Evolutionary conservation across 2,797 vertebrate genomes (phyloP), one percentile per base, ranked within the genome.

Genomic region (Falco cherrug): DNA sequence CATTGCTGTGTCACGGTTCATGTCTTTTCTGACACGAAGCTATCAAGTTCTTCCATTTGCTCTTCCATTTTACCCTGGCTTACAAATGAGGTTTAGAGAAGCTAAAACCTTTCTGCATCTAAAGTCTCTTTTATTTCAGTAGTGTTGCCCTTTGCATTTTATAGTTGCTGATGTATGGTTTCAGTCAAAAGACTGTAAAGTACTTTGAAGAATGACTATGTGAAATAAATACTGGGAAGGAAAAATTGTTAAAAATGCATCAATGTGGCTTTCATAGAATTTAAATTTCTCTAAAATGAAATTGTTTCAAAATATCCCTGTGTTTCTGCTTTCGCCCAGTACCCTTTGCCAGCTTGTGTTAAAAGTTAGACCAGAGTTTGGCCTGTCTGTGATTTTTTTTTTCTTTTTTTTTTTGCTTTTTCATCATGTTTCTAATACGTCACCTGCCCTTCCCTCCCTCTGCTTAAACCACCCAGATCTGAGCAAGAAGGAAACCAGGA

Each of bases 81-180:
- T 91, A 79, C 91, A 97, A 94, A 95, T 94, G 85, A 97, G 95
- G 89, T 97, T 97, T 93, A 78, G 77, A 92, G 48, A 67, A 78
- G 80, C 77, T 81, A 24, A 83, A 57, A 47, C 33, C 78, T 67
- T 39, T 87, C 89, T 59, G 86, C 11, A 13, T 60, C 90, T 87
- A 67, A 69, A 86, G 43, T 80, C 88, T 93, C 84, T 81, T 71
- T 94, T 60, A 53, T 86, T 90, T 88, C 88, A 94, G 87, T 81
- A 43, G n/a, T 11, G 64, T 51, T 84, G 67, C 75, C 89, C 89
- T 93, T 87, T 84, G 50, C 87, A 57, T 94, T 74, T 85, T 90
- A 20, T 81, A 91, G 75, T 92, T 85, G 84, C 73, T 85, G 84
- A 87, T 68, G 45, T 35, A 37, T 7, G 29, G 26, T 61, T 89